These are phyloP conservation scores for Cynopterus brachyotis DNA, from an alignment of 2,113 vertebrate species.

Conservation along the genomic window DNA sequence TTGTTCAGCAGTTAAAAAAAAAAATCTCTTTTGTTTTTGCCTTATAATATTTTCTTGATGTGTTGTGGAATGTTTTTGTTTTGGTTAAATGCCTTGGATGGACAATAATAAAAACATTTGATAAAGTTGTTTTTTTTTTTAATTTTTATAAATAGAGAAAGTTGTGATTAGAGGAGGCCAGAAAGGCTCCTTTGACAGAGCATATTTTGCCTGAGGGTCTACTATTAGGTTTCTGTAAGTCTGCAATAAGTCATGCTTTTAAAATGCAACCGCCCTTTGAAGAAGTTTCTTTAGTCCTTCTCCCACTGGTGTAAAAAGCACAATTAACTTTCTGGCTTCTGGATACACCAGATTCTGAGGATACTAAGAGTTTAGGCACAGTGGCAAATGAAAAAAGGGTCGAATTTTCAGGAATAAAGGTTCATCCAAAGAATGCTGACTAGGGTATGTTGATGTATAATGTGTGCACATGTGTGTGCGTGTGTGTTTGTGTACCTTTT, in stretches of 20 bases:
- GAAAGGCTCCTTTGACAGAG: background rate
- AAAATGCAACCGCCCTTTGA: background rate
- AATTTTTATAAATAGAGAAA: background rate
- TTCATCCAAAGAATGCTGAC: background rate
- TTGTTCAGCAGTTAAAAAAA: background rate
- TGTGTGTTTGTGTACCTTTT: background rate
- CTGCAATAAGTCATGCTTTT: background rate
- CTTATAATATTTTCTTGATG: background rate
- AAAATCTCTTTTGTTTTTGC: constrained; percentile 12
- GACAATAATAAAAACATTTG: constrained; percentile 15
- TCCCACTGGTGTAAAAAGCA: background rate
- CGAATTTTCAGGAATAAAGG: background rate
- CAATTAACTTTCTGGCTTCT: constrained; percentile 25
- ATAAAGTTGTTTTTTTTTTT: background rate
- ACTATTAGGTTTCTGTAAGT: background rate
- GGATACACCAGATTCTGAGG: background rate
- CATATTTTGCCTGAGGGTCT: background rate
- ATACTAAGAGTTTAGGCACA: background rate
- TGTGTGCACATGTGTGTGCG: too few relatives aligned
- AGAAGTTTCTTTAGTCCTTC: background rate
- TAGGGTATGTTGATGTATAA: background rate
- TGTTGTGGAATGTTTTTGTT: constrained; percentile 25
- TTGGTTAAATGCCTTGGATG: constrained; percentile 9
- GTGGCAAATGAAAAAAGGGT: background rate
- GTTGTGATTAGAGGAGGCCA: background rate